Conservation (phyloP, 2,797 vertebrate genomes). For the Diplodus sargus region DNA sequence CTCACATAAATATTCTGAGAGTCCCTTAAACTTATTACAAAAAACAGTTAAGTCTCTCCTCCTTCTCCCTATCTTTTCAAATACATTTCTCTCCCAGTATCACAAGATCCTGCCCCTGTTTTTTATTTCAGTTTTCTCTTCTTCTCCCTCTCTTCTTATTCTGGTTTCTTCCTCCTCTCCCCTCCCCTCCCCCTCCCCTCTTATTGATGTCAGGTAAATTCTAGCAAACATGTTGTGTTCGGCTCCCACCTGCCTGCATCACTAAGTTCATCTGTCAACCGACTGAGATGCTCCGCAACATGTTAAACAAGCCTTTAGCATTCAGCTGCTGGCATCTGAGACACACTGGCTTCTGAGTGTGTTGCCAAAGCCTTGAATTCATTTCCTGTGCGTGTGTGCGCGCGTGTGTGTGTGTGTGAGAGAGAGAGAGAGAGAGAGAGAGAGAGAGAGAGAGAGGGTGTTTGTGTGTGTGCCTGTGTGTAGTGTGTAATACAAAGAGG, state of each 20-base stretch:
- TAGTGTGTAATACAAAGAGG: slow-evolving; percentile 1
- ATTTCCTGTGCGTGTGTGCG: slow-evolving; percentile 19
- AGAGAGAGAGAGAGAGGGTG: too few relatives aligned
- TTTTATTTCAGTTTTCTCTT: neutral
- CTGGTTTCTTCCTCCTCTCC: neutral
- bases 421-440: too few relatives aligned
- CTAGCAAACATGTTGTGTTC: slow-evolving; percentile 38
- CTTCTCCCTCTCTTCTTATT: neutral
- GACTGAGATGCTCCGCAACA: slow-evolving; percentile 27
- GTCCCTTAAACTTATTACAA: neutral
- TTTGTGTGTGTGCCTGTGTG: too few relatives aligned
- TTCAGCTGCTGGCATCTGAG: slow-evolving; percentile 42
- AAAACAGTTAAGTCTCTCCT: neutral
- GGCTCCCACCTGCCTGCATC: slow-evolving; percentile 54
- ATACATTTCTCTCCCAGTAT: neutral
- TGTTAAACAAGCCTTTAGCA: slow-evolving; percentile 52
- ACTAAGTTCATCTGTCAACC: slow-evolving; percentile 56
- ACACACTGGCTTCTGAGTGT: slow-evolving; percentile 22
- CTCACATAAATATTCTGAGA: too few relatives aligned
- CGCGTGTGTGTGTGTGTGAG: too few relatives aligned
- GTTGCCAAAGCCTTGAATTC: slow-evolving; percentile 1
- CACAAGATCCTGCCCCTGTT: neutral
- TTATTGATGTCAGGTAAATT: slow-evolving; percentile 48
- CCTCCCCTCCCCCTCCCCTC: neutral
- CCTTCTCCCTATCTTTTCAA: neutral